Evolutionary conservation across 1,140 invertebrate genomes (phyloP).

Genomic region (Gerris buenoi): DNA sequence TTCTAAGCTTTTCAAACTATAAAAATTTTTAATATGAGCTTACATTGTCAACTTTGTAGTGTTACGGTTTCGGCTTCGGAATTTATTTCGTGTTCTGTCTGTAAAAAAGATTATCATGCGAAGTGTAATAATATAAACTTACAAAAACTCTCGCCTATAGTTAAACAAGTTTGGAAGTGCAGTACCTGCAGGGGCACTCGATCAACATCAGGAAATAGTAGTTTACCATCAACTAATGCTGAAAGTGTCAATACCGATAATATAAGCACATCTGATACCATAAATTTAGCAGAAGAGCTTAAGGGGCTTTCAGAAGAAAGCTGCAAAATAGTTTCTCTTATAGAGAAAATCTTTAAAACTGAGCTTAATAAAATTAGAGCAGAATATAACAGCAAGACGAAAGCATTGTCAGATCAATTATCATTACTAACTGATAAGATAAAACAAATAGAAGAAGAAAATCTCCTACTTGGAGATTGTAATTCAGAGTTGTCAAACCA

Average conservation of each 20-base stretch:
- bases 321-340: background rate
- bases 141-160: background rate
- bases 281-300: background rate
- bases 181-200: background rate
- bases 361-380: background rate
- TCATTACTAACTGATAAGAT: background rate
- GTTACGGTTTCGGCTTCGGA: background rate
- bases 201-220: background rate
- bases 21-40: background rate
- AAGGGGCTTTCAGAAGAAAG: background rate
- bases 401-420: background rate
- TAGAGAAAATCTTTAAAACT: background rate
- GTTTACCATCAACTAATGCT: background rate
- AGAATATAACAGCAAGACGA: background rate
- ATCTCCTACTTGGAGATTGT: background rate
- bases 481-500: background rate
- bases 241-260: background rate
- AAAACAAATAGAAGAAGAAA: background rate
- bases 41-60: background rate
- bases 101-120: background rate
- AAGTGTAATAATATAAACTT: background rate
- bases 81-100: background rate
- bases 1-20: too few species aligned
- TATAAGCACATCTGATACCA: background rate
- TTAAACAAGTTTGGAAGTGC: background rate